phyloP scores from a whole-genome alignment of 2,113 vertebrate species.

The Herpailurus yagouaroundi region DNA sequence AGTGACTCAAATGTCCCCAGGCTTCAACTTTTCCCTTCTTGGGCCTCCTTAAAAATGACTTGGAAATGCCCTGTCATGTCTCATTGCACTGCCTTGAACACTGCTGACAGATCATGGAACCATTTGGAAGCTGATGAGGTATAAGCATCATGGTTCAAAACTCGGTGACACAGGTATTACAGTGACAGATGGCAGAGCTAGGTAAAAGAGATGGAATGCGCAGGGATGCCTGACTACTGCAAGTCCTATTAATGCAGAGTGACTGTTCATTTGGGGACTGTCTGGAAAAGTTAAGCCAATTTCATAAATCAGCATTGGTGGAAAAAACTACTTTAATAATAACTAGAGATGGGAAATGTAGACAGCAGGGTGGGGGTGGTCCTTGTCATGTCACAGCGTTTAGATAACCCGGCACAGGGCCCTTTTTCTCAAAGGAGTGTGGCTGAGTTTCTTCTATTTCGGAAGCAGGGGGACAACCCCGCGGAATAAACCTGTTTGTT shows the following conservation, averaged over 20 bases:
- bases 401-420: not conserved
- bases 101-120: not conserved
- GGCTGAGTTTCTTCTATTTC: not conserved
- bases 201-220: not conserved
- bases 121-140: slow-evolving; percentile 54
- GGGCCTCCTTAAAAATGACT: not conserved
- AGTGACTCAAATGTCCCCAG: not conserved
- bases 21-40: slow-evolving; percentile 1
- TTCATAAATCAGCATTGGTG: not conserved
- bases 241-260: not conserved
- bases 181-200: not conserved
- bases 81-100: not conserved
- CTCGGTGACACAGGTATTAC: not conserved
- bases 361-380: not conserved
- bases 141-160: slow-evolving; percentile 44
- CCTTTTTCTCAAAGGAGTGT: not conserved
- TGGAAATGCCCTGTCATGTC: slow-evolving; percentile 18
- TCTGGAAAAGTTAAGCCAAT: not conserved
- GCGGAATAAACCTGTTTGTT: not conserved
- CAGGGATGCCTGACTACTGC: not conserved
- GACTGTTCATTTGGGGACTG: not conserved
- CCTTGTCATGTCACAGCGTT: not conserved
- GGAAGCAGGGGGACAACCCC: rapidly evolving
- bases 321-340: not conserved
- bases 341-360: not conserved